Conservation (phyloP, 2,113 vertebrate genomes). For the Zosterops japonicus region DNA sequence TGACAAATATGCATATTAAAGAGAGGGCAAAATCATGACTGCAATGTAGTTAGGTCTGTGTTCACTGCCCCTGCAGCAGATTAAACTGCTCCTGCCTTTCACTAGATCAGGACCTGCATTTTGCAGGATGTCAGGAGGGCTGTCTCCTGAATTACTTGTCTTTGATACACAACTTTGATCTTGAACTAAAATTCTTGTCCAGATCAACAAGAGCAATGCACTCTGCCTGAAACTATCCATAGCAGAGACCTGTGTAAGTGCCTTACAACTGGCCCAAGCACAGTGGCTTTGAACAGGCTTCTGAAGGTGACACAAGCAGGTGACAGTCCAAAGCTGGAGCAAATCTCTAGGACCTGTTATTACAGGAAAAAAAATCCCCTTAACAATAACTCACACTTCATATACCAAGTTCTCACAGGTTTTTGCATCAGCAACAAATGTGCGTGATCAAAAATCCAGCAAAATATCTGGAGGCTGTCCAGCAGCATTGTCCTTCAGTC, state of each 20-base stretch:
- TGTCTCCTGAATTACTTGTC: background rate
- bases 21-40: background rate
- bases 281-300: background rate
- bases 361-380: background rate
- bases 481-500: background rate
- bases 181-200: background rate
- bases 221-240: background rate
- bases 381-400: background rate
- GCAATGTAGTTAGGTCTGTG: background rate
- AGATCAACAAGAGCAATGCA: background rate
- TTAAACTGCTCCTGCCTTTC: background rate
- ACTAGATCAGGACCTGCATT: background rate
- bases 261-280: background rate
- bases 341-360: background rate
- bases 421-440: background rate
- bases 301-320: background rate
- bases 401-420: background rate
- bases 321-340: background rate
- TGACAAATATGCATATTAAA: background rate
- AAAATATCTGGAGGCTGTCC: background rate
- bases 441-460: rapidly evolving
- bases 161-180: background rate
- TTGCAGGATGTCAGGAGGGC: background rate
- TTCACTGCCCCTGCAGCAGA: background rate
- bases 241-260: background rate